Evolutionary conservation across 2,888 invertebrate genomes (phyloP).

Genomic region (Plagiodera versicolora): DNA sequence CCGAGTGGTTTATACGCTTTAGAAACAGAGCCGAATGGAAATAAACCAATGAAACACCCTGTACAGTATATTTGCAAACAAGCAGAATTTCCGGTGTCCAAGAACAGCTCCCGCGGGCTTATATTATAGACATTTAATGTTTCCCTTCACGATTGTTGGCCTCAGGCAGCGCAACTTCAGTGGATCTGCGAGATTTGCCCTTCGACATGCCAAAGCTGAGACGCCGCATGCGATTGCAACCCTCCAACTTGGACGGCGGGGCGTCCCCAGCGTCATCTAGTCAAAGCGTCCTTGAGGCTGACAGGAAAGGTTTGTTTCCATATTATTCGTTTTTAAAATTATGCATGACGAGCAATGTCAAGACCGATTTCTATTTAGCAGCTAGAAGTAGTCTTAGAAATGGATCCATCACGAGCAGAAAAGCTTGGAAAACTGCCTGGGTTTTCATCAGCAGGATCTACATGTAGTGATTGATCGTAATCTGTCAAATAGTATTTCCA

Average conservation of each 20-base stretch:
- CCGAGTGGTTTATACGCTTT: too few relatives aligned
- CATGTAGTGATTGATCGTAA: constrained; percentile 22
- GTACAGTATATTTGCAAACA: too few relatives aligned
- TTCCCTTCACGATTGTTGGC: too few relatives aligned
- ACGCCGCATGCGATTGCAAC: constrained; percentile 67
- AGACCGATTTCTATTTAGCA: too few relatives aligned
- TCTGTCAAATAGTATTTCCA: constrained; percentile 25
- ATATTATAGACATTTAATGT: not conserved
- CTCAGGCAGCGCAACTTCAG: constrained; percentile 67
- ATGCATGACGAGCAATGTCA: not conserved
- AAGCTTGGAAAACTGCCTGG: not conserved
- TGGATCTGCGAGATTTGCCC: constrained; percentile 80
- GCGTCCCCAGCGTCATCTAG: constrained; percentile 82
- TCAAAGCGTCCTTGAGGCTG: constrained; percentile 76
- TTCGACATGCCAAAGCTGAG: constrained; percentile 91
- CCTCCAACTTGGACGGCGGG: constrained; percentile 68
- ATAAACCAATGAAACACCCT: too few relatives aligned
- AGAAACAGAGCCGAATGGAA: too few relatives aligned
- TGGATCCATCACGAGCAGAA: not conserved
- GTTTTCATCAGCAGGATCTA: constrained; percentile 19
- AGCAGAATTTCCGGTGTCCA: too few relatives aligned
- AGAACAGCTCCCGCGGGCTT: too few relatives aligned
- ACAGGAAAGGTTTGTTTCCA: constrained; percentile 60
- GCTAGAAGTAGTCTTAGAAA: too few relatives aligned
- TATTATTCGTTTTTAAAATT: not conserved